A percentile compares a stretch with the other conserved stretches of the same genome.
Conservation (phyloP, 1,140 invertebrate species). For the Xylocopa sonorina region DNA sequence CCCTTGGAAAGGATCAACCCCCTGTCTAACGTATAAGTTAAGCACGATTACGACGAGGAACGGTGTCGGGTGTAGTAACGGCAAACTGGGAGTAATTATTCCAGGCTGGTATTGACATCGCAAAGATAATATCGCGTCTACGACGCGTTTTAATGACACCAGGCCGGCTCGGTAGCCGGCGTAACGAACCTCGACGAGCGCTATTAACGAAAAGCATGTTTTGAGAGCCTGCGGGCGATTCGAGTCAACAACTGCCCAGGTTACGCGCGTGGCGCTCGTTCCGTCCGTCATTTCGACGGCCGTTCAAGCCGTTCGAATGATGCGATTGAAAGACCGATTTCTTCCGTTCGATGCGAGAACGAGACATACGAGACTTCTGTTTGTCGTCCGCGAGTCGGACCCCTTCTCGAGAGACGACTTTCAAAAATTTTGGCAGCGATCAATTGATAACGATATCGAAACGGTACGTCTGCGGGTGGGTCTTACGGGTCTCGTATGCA, state of each 20-base stretch:
- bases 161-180: not conserved
- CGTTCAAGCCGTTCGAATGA: constrained; percentile 55
- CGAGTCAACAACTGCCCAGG: constrained; percentile 52
- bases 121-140: constrained; percentile 12
- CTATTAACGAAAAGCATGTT: constrained; percentile 50
- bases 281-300: constrained; percentile 42
- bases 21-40: not conserved
- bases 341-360: constrained; percentile 17
- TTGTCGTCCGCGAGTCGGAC: not conserved
- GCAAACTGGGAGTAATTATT: constrained; percentile 6
- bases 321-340: too few species aligned
- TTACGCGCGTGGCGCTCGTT: constrained; percentile 60
- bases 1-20: not conserved
- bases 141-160: constrained; percentile 8
- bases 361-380: constrained; percentile 32
- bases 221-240: constrained; percentile 15
- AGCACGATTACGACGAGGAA: constrained; percentile 1
- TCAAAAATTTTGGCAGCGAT: not conserved
- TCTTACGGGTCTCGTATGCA: too few species aligned
- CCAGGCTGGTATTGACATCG: not conserved
- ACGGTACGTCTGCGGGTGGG: too few species aligned
- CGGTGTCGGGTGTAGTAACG: too few species aligned
- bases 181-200: constrained; percentile 16
- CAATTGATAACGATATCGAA: not conserved
- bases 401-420: not conserved